Base-by-base conservation (phyloP, 1,140 invertebrate genomes). In the Meloidogyne hapla region DNA sequence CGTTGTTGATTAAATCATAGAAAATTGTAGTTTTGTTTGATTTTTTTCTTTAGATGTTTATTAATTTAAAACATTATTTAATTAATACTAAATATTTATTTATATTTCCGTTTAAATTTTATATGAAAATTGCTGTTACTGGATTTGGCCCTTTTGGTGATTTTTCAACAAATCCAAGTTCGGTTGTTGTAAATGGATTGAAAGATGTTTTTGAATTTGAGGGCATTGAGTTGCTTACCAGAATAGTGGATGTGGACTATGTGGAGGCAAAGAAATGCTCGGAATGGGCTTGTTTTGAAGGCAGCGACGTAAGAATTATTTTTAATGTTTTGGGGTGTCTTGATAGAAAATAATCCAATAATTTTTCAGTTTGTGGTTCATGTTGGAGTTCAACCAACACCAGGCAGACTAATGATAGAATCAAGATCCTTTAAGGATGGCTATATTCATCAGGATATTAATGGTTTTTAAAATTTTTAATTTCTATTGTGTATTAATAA, bases 291-390 rank as follows among this genome's bases (percentile, higher is more conserved):
- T 42, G 28, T 33, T 15, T 18, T 21, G 62, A 56, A 13, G 23
- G 9, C 21, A 61, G 64, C 15, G 75, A 62, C 9, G 48, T 56
- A n/a, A 4, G 33, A 33, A 33, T 33, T 33, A 33, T 33, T 33
- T 33, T 33, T 8, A 33, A 5, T 33, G 77, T 74, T 63, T 78
- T 81, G n/a, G 26, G 63, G 33, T 6, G 8, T 18, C 40, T 78
- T 62, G n/a, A 26, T 68, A n/a, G n/a, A n/a, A n/a, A n/a, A n/a
- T n/a, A n/a, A n/a, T 48, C 13, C 0, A 21, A 48, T 69, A 6
- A 69, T 28, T 38, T 23, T 78, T 75, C 15, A 78, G 77, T 78
- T 78, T 80, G 78, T 62, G 13, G 68, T 78, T n/a, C 77, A 78
- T 42, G 38, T 78, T 23, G 77, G 77, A 8, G 77, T 78, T 13